Conservation (phyloP, 2,888 invertebrate genomes). For the Prionchulus punctatus region DNA sequence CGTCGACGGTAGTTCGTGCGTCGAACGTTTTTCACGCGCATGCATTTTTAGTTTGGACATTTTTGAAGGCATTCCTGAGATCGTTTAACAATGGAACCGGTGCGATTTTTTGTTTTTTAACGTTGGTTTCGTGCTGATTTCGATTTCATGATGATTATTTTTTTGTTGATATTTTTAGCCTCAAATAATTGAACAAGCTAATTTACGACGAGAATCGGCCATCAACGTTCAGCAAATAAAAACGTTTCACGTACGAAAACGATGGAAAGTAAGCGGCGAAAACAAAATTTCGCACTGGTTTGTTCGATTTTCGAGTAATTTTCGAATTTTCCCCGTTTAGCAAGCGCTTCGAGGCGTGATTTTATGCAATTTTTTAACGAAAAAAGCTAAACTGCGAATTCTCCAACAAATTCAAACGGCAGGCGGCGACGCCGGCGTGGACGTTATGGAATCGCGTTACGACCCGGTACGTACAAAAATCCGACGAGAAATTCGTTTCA, state of each 20-base stretch:
- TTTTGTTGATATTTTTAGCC: too few relatives aligned
- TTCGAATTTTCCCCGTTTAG: slow-evolving; percentile 21
- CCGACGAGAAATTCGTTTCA: too few relatives aligned
- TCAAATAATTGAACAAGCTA: neutral
- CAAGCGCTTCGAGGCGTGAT: slow-evolving; percentile 36
- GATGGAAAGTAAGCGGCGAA: neutral
- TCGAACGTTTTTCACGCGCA: too few relatives aligned
- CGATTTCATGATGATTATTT: too few relatives aligned
- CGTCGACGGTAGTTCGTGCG: too few relatives aligned
- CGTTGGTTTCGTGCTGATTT: too few relatives aligned
- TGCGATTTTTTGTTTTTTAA: too few relatives aligned
- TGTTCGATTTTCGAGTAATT: too few relatives aligned
- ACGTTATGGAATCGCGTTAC: neutral
- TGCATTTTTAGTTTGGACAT: too few relatives aligned
- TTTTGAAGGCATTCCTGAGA: too few relatives aligned
- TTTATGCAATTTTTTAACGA: slow-evolving; percentile 35
- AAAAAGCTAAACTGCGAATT: slow-evolving; percentile 21
- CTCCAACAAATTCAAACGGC: slow-evolving; percentile 10
- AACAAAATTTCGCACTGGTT: neutral
- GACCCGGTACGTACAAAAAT: too few relatives aligned
- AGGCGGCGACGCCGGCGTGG: slow-evolving; percentile 5
- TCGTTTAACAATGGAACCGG: too few relatives aligned
- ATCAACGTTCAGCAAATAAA: neutral
- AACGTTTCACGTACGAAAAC: neutral
- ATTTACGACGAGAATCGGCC: neutral